A percentile compares a stretch with the other conserved stretches of the same genome.
Evolutionary conservation across 1,140 invertebrate species (phyloP).

Genomic region (Scaptomyza pallida): DNA sequence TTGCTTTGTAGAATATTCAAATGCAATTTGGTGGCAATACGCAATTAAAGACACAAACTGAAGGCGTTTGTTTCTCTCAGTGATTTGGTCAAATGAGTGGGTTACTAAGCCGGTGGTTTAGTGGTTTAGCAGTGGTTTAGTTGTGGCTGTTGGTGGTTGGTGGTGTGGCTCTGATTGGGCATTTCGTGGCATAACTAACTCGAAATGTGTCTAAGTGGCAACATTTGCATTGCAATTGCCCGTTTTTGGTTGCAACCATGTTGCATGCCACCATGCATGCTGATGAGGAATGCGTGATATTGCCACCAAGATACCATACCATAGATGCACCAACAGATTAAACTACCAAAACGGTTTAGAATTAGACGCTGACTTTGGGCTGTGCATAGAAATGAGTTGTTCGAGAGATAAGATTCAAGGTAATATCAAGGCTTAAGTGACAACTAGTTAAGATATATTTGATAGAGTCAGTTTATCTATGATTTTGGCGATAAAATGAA

Average conservation of each 20-base stretch:
- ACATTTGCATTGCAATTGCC: slow-evolving; percentile 62
- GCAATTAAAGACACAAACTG: slow-evolving; percentile 69
- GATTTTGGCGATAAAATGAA: too few species aligned
- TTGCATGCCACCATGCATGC: slow-evolving; percentile 20
- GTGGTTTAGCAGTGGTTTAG: background rate
- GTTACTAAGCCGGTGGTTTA: slow-evolving; percentile 31
- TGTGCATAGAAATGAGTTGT: slow-evolving; percentile 1
- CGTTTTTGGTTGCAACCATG: slow-evolving; percentile 51
- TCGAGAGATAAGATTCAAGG: background rate
- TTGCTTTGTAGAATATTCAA: slow-evolving; percentile 1
- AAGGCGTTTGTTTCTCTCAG: slow-evolving; percentile 32
- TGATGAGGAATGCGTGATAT: slow-evolving; percentile 67
- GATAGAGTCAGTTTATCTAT: too few species aligned
- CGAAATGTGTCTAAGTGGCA: slow-evolving; percentile 72
- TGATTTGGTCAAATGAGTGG: slow-evolving; percentile 54
- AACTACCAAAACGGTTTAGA: background rate
- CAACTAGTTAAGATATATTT: background rate
- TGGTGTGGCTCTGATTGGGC: slow-evolving; percentile 71
- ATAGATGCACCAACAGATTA: slow-evolving; percentile 15
- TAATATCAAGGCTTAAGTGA: background rate
- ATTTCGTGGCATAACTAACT: slow-evolving; percentile 75
- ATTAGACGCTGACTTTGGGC: background rate
- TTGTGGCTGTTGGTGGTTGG: slow-evolving; percentile 1
- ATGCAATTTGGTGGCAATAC: slow-evolving; percentile 46
- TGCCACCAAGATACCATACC: slow-evolving; percentile 28